Base-by-base conservation (phyloP, 1,140 invertebrate genomes). In the Fopius arisanus region DNA sequence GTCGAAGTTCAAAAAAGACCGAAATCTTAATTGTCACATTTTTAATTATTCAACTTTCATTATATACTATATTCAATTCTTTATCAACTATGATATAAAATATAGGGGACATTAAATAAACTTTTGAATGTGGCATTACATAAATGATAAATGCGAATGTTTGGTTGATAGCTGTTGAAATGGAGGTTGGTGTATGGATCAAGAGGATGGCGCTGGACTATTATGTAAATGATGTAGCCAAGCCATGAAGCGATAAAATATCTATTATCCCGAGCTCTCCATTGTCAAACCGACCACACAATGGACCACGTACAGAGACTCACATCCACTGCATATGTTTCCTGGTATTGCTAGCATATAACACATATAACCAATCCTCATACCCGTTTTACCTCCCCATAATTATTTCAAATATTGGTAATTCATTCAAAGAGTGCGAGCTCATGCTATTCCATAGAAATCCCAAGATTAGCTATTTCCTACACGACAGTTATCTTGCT, bases 1-100 rank as follows among this genome's bases (percentile, higher is more conserved):
- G 80, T 75, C 80, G 51, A 41, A 59, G 33, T 62, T 19, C 28
- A 71, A 28, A 16, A 19, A 48, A 48, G 16, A 48, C n/a, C 2
- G 43, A 48, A 12, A 16, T 48, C 16, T 48, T 48, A n/a, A 12
- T 48, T 48, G 5, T 14, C 5, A 7, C 43, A 7, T 5, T 3
- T 7, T 48, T n/a, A 2, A 48, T 16, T 48, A 5, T 48, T 48
- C 43, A 19, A 48, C 16, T 48, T 48, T 14, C 3, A 3, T 48
- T 5, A 48, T 48, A 12, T 3, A 48, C n/a, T 37, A 10, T 2
- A 5, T 37, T 2, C 33, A 37, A 10, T 37, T 37, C 9, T 37
- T 37, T 33, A 3, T 3, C 31, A 9, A 4, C 31, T 37, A 67
- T 1, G 26, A 48, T 59, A 67, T 65, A 48, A 33, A 51, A 66